Conservation (phyloP, 2,888 invertebrate genomes). For the Listrodromus nycthemerus region DNA sequence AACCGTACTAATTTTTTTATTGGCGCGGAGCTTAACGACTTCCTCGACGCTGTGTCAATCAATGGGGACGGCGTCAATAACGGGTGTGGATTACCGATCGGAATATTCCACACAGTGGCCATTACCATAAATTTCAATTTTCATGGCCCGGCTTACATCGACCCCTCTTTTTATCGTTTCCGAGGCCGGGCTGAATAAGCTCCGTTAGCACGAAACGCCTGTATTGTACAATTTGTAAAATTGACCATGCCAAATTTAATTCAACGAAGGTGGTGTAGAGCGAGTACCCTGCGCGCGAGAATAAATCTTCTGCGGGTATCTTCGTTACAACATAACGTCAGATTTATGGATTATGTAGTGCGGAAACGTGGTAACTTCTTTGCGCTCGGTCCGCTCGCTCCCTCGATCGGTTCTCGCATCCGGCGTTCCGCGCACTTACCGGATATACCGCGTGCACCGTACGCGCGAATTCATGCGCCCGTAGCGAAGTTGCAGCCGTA, state of each 20-base stretch:
- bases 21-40: too few relatives aligned
- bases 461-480: not conserved
- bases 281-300: not conserved
- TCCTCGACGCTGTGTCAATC: too few relatives aligned
- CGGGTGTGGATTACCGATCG: too few relatives aligned
- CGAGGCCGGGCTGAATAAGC: too few relatives aligned
- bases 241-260: constrained; percentile 9
- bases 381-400: not conserved
- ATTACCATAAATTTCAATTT: too few relatives aligned
- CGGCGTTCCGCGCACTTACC: constrained; percentile 19
- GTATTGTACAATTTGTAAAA: not conserved
- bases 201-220: not conserved
- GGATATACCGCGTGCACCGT: constrained; percentile 5
- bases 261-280: not conserved
- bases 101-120: too few relatives aligned
- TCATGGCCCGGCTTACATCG: too few relatives aligned
- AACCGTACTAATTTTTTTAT: too few relatives aligned
- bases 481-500: constrained; percentile 40
- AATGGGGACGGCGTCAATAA: too few relatives aligned
- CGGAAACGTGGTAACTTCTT: constrained; percentile 40
- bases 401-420: constrained; percentile 40
- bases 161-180: too few relatives aligned
- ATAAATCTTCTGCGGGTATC: constrained; percentile 9
- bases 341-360: constrained; percentile 40
- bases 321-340: constrained; percentile 39